Conservation (phyloP, 2,888 invertebrate species). For the Tryphoninae sp. region DNA sequence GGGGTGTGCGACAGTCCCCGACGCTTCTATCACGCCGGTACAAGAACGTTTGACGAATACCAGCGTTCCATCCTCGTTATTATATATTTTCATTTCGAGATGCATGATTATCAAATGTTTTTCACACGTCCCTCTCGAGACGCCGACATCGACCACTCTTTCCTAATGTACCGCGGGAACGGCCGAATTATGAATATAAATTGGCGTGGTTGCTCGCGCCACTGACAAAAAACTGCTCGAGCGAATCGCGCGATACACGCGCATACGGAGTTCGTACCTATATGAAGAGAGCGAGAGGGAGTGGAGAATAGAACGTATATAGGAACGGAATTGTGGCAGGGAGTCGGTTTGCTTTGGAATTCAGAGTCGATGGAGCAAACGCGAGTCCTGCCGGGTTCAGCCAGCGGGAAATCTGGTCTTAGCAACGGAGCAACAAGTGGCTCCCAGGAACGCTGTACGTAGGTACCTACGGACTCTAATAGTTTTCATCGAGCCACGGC, state of each 20-base stretch:
- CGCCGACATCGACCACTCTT: neutral
- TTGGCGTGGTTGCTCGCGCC: constrained; percentile 4
- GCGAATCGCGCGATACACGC: constrained; percentile 5
- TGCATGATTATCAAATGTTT: neutral
- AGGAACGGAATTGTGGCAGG: constrained; percentile 60
- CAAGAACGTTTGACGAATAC: neutral
- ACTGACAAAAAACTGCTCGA: constrained; percentile 24
- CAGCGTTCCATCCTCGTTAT: neutral
- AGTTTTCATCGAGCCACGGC: constrained; percentile 17
- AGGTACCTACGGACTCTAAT: constrained; percentile 18
- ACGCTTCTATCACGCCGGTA: neutral
- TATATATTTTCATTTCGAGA: no score
- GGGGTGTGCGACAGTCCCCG: constrained; percentile 31
- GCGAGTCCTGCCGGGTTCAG: constrained; percentile 72
- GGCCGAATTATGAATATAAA: neutral
- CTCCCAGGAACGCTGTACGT: constrained; percentile 70
- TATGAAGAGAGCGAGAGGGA: constrained; percentile 65
- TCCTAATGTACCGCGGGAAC: neutral
- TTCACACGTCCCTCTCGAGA: neutral
- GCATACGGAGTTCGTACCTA: constrained; percentile 37
- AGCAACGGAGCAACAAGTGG: constrained; percentile 78
- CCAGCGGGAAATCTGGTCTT: constrained; percentile 74
- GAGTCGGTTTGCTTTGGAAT: constrained; percentile 75
- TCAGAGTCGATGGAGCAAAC: constrained; percentile 76
- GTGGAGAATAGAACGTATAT: constrained; percentile 68